Conservation (phyloP, 2,888 invertebrate genomes). For the Octodonta nipae region DNA sequence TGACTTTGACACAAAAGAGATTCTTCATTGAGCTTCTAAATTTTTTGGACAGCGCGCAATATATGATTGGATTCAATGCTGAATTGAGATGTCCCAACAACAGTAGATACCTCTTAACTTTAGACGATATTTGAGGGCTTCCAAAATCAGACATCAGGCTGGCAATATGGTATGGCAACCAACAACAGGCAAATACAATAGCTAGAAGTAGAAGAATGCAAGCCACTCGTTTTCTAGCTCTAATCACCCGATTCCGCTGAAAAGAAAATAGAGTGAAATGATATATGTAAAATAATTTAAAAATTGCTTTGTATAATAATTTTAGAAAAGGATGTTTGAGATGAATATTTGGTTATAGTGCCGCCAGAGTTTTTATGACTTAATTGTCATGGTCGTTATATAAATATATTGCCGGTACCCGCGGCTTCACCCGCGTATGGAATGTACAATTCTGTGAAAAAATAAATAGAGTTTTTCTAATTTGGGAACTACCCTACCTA, state of each 20-base stretch:
- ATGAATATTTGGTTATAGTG: no score
- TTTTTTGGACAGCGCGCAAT: constrained; percentile 61
- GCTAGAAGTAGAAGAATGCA: constrained; percentile 61
- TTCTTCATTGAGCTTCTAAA: constrained; percentile 54
- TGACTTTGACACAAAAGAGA: constrained; percentile 32
- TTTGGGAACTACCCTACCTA: no score
- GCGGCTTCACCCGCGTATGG: no score
- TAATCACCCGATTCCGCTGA: constrained; percentile 50
- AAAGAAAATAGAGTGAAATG: no score
- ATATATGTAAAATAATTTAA: no score
- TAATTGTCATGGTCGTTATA: no score
- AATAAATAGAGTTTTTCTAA: no score
- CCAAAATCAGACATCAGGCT: constrained; percentile 51
- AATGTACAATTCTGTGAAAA: no score
- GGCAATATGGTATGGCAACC: constrained; percentile 64
- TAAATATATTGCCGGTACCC: no score
- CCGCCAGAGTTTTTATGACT: no score
- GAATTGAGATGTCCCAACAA: constrained; percentile 64
- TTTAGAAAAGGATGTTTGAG: no score
- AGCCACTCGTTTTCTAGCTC: constrained; percentile 59
- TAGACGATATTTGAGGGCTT: constrained; percentile 11
- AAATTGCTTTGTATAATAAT: no score
- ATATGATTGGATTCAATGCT: constrained; percentile 63
- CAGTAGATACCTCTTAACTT: constrained; percentile 50
- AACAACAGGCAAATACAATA: constrained; percentile 61